Base-by-base conservation (phyloP, 2,888 invertebrate genomes). In the Octodonta nipae region DNA sequence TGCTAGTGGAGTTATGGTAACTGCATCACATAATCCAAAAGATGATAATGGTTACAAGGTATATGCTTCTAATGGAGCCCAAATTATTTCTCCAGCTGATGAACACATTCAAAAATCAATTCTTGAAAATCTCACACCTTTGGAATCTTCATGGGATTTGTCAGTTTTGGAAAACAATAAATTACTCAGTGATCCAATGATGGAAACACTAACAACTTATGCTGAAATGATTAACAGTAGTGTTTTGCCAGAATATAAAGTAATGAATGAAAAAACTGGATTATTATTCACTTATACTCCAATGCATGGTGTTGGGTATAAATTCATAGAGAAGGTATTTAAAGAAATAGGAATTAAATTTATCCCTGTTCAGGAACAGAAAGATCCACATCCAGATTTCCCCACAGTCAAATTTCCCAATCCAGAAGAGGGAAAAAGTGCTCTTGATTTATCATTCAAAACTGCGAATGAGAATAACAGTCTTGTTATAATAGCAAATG, bases 11-110 rank as follows among this genome's bases (percentile, higher is more conserved):
- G 73, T 95, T n/a, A 95, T 99, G 95, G 88, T 99, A 38, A 99
- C 98, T 0, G 98, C 98, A 0, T 96, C 96, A 0, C 98, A 99
- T 60, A 99, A 99, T 64, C 80, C 93, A 26, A 91, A 84, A 58
- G 78, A 79, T 0, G 96, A 96, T 56, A 96, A 96, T 60, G 96
- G 96, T 2, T 99, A 95, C 55, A 98, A 98, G 67, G 61, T 61
- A 47, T 45, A 26, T 30, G 13, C 2, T 22, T 22, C 11, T 22
- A 22, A 22, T 22, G n/a, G 11, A 22, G 4, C 89, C 5, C 98
- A 96, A 73, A 93, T 98, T 40, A 80, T 91, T 37, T 61, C 85
- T 0, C 98, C 98, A 0, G 83, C 84, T 43, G 98, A 99, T 57
- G 76, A 78, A 49, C 73, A 75, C 26, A 91, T 99, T 38, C 76